These are phyloP conservation scores for Actinia equina DNA, from an alignment of 64 coral and sea anemone species.

Conservation along the genomic window DNA sequence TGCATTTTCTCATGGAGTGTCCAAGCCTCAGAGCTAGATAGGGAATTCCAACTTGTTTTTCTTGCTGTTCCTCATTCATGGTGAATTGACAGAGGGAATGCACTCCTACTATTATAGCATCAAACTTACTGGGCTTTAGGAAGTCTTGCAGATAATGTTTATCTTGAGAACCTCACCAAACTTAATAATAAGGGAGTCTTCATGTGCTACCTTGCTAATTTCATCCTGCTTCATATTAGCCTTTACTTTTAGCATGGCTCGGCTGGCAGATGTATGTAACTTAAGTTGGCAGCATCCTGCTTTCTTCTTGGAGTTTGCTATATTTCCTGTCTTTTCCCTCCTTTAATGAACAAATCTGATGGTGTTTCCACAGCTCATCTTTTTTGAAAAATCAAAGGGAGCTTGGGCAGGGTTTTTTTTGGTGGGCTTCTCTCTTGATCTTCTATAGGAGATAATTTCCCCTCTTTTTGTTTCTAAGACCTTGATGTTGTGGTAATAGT, in stretches of 20 bases:
- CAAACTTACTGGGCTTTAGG: not conserved
- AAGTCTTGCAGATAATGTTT: not conserved
- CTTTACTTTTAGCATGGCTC: not conserved
- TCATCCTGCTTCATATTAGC: not conserved
- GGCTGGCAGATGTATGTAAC: not conserved
- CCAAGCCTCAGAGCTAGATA: not conserved
- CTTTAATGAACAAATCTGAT: not conserved
- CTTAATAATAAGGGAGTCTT: not conserved
- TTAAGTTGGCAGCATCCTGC: not conserved
- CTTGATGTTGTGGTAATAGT: conserved; percentile 21
- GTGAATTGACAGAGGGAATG: conserved; percentile 39
- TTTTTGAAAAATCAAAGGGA: conserved; percentile 28
- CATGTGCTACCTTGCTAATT: not conserved
- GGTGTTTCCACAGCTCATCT: conserved; percentile 48
- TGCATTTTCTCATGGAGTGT: not conserved
- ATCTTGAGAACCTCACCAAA: not conserved
- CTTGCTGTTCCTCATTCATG: conserved; percentile 34
- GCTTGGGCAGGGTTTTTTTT: not conserved
- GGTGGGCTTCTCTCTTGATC: not conserved
- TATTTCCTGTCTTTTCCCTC: conserved; percentile 2
- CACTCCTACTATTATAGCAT: not conserved
- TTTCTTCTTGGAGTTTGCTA: not conserved
- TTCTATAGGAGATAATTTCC: conserved; percentile 9
- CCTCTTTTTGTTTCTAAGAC: conserved; percentile 20
- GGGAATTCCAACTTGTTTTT: conserved; percentile 25